A percentile compares a stretch with the other conserved stretches of the same genome.
These are phyloP conservation scores for Takifugu rubripes DNA, from an alignment of 2,797 vertebrate species.

Conservation along the genomic window DNA sequence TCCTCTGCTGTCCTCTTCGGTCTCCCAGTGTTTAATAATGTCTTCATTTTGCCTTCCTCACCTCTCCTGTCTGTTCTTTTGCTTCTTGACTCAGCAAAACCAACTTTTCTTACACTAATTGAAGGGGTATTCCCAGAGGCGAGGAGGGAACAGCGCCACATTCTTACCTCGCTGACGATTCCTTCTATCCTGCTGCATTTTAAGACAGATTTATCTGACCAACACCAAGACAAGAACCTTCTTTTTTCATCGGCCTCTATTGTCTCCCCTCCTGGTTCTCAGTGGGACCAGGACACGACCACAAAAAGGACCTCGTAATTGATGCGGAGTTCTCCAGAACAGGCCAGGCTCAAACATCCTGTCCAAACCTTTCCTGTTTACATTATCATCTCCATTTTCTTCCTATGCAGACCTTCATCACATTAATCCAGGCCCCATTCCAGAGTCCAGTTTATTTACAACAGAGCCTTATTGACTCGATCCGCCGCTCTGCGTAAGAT, in stretches of 20 bases:
- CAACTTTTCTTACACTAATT: constrained; percentile 2
- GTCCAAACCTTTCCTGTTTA: constrained; percentile 2
- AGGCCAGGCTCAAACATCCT: constrained; percentile 5
- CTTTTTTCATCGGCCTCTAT: background rate
- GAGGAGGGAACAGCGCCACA: background rate
- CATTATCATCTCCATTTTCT: background rate
- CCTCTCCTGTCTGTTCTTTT: background rate
- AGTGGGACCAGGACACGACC: background rate
- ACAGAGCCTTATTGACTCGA: constrained; percentile 53
- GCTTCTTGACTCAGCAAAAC: constrained; percentile 10
- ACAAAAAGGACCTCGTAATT: no score
- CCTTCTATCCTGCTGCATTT: background rate
- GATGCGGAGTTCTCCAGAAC: no score
- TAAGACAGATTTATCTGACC: background rate
- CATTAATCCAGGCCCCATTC: background rate
- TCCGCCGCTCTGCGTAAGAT: constrained; percentile 44
- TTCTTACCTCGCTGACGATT: background rate
- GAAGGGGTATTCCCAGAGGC: no score
- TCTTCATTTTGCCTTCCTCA: constrained; percentile 15
- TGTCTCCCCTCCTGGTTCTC: background rate
- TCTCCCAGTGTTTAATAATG: background rate
- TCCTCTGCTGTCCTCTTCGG: constrained; percentile 4
- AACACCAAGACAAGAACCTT: background rate
- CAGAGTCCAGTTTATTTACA: constrained; percentile 58
- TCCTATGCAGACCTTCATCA: background rate